Evolutionary conservation across 1,140 invertebrate species (phyloP), one percentile per base, ranked within the genome.

Genomic region (Bacillus rossius): DNA sequence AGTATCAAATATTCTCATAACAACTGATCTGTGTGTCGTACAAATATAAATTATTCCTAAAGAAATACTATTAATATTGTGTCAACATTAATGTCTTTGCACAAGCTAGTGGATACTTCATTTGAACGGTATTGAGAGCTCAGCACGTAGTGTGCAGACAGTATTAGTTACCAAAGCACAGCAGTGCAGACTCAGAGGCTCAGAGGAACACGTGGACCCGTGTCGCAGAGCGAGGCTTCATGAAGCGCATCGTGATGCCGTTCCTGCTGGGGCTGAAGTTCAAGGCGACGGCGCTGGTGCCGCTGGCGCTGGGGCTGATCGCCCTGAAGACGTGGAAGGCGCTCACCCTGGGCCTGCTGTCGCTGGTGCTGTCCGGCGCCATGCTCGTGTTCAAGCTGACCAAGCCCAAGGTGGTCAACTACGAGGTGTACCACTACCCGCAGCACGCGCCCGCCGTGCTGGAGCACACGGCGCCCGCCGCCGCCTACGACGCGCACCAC

Each of bases 271-370:
- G 89, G 62, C 75, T 92, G 55, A 92, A 91, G 72, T 88, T 91
- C 76, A 91, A 91, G 73, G 84, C 88, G 29, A 88, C 88, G 1
- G 86, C 89, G 14, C 71, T 92, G 64, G 86, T 90, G 10, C 89
- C 89, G 0, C 69, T 91, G 25, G 88, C 87, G 5, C 75, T 92
- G 19, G 86, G 87, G 49, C 75, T 92, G 45, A 91, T 92, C 67
- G 89, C 89, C 0, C 73, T 92, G 17, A 91, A 91, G 70, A 91
- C 89, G 20, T 92, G 89, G 89, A 92, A 92, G 70, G 89, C 89
- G 20, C 75, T 91, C 55, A 91, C 89, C 13, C 77, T 92, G 60
- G 89, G 88, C 65, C 81, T 92, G n/a, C 80, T 92, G 14, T 91
- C 89, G 1, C 72, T 92, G 60, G 89, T 89, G 14, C 54, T 71